phyloP scores from a whole-genome alignment of 2,888 invertebrate species.

The Hymenopus coronatus region DNA sequence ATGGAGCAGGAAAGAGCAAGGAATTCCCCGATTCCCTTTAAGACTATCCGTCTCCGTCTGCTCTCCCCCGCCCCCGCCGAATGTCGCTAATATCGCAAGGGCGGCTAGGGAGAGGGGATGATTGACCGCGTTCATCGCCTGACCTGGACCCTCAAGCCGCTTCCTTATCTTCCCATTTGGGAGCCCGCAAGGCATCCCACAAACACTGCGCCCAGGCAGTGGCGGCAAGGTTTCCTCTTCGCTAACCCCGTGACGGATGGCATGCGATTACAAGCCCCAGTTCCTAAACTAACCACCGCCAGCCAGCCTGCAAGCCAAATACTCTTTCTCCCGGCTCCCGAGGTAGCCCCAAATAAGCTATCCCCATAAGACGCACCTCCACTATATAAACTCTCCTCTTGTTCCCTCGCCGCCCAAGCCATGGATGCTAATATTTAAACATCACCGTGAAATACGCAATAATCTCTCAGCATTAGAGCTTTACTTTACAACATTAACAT shows the following conservation, averaged over 20 bases:
- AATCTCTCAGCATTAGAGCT: background rate
- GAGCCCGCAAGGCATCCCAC: background rate
- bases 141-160: slow-evolving; percentile 20
- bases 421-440: background rate
- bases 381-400: background rate
- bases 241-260: slow-evolving; percentile 15
- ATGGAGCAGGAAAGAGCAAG: background rate
- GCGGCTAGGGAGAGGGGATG: background rate
- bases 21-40: background rate
- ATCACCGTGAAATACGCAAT: background rate
- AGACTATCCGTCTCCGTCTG: background rate
- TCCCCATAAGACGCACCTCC: background rate
- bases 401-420: background rate
- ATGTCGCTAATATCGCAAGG: slow-evolving; percentile 19
- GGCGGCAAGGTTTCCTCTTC: background rate
- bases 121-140: slow-evolving; percentile 22
- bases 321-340: background rate
- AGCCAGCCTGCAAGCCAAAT: background rate
- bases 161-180: slow-evolving; percentile 21
- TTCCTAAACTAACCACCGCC: background rate
- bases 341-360: background rate
- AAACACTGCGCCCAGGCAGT: background rate
- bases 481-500: background rate
- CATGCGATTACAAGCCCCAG: slow-evolving; percentile 6
- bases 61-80: background rate